Base-by-base conservation (phyloP, 2,888 invertebrate genomes). In the Troides helena region DNA sequence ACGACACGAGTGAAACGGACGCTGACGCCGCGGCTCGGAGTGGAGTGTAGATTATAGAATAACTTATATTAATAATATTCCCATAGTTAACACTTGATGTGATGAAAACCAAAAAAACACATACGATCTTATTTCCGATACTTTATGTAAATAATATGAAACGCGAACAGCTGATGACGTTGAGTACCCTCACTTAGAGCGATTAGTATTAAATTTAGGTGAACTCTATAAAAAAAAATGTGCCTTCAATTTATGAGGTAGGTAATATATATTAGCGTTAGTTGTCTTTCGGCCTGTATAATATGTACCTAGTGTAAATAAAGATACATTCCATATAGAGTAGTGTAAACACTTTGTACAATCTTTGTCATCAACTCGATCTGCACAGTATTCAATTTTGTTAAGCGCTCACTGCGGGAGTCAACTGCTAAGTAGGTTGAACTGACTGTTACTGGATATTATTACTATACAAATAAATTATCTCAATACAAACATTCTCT, bases 101-200 rank as follows among this genome's bases (percentile, higher is more conserved):
- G 91, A 92, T 92, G 89, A 86, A 83, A 90, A 90, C 90, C 90
- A 90, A 91, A 91, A 90, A 89, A 81, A 85, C 80, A 84, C 74
- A 87, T 85, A 84, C 62, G 62, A 69, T 69, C 68, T 8, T 67
- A 62, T 69, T 69, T 70, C 69, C 65, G 73, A 74, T 69, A 65
- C 70, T 73, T 73, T 72, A 72, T 77, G 74, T 77, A 76, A 73
- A 75, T 76, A 75, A 70, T 61, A 53, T 62, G 62, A 50, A 2
- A 62, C 12, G 66, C 65, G 43, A 66, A 58, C 7, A 67, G 59
- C 63, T 46, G 39, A 39, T 6, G 39, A 60, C 62, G 50, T 67
- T 43, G 39, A 23, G n/a, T n/a, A n/a, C 7, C n/a, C 53, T 39
- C 56, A 72, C 63, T 70, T 70, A 70, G 70, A 65, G 63, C 57